These are phyloP conservation scores for Goniozus legneri DNA, from an alignment of 1,140 invertebrate species.

Conservation along the genomic window DNA sequence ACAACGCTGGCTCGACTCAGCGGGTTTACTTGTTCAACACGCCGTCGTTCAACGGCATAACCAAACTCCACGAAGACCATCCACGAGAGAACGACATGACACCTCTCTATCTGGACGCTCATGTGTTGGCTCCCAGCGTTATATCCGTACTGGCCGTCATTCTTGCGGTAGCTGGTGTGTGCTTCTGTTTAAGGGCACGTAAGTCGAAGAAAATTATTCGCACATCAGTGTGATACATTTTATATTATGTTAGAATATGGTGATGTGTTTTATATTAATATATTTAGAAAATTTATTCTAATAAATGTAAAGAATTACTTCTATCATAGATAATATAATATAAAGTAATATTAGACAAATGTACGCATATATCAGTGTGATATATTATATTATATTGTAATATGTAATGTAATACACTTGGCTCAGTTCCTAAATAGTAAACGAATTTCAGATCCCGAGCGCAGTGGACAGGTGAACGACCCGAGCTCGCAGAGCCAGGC, in stretches of 20 bases:
- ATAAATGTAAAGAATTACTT: too few species aligned
- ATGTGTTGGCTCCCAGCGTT: slow-evolving; percentile 52
- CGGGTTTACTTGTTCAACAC: slow-evolving; percentile 66
- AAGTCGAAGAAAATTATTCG: too few species aligned
- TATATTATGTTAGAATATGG: too few species aligned
- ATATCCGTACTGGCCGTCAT: slow-evolving; percentile 53
- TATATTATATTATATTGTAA: too few species aligned
- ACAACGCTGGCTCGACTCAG: slow-evolving; percentile 68
- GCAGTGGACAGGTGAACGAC: slow-evolving; percentile 37
- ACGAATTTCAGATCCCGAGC: slow-evolving; percentile 32
- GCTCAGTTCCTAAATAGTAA: too few species aligned
- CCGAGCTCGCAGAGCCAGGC: slow-evolving; percentile 46
- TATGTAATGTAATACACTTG: too few species aligned
- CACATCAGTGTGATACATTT: too few species aligned
- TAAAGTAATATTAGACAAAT: too few species aligned
- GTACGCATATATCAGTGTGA: too few species aligned
- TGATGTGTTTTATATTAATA: too few species aligned
- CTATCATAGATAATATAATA: too few species aligned
- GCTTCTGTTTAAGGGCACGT: slow-evolving; percentile 57
- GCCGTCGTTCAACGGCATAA: slow-evolving; percentile 54
- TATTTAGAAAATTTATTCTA: too few species aligned
- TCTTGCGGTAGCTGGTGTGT: slow-evolving; percentile 51
- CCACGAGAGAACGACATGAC: slow-evolving; percentile 39
- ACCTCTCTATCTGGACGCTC: slow-evolving; percentile 51
- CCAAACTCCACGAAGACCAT: slow-evolving; percentile 41